A percentile compares a stretch with the other conserved stretches of the same genome.
phyloP scores from a whole-genome alignment of 2,888 invertebrate genomes.

The Schizotus pectinicornis region DNA sequence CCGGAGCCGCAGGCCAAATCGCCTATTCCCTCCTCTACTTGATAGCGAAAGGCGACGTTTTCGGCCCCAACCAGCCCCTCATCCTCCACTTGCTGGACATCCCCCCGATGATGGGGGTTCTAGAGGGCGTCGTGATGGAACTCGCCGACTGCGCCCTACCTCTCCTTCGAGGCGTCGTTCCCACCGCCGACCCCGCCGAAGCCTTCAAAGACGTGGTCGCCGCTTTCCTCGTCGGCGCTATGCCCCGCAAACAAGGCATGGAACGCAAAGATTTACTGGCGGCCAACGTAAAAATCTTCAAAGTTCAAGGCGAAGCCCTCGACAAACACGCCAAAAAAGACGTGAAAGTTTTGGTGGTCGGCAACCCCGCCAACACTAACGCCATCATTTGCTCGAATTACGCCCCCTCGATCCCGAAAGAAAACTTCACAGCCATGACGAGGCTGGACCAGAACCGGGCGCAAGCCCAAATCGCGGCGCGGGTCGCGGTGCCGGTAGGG shows the following conservation, averaged over 20 bases:
- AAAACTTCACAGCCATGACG: constrained; percentile 98
- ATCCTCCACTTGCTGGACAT: constrained; percentile 93
- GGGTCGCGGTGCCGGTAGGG: constrained; percentile 71
- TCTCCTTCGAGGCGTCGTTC: constrained; percentile 80
- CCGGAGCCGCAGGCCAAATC: constrained; percentile 99
- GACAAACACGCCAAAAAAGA: constrained; percentile 65
- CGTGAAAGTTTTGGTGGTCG: constrained; percentile 94
- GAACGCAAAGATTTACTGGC: constrained; percentile 96
- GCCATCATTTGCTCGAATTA: constrained; percentile 94
- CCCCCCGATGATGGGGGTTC: constrained; percentile 92
- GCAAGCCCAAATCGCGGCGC: constrained; percentile 83
- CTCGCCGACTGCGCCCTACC: constrained; percentile 94
- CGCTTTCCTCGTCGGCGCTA: constrained; percentile 96
- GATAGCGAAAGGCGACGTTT: constrained; percentile 94
- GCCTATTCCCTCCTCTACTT: constrained; percentile 96
- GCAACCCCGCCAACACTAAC: constrained; percentile 99
- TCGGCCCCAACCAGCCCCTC: constrained; percentile 87
- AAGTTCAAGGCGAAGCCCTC: constrained; percentile 93
- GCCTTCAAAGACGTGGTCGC: constrained; percentile 97
- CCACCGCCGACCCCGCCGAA: constrained; percentile 85
- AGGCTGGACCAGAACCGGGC: constrained; percentile 98
- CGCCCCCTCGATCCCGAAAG: constrained; percentile 93
- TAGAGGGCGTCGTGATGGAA: constrained; percentile 99
- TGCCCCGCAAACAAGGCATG: constrained; percentile 98
- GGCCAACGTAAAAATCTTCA: constrained; percentile 98